phyloP scores from a whole-genome alignment of 2,888 invertebrate genomes.

The Limnephilus marmoratus region DNA sequence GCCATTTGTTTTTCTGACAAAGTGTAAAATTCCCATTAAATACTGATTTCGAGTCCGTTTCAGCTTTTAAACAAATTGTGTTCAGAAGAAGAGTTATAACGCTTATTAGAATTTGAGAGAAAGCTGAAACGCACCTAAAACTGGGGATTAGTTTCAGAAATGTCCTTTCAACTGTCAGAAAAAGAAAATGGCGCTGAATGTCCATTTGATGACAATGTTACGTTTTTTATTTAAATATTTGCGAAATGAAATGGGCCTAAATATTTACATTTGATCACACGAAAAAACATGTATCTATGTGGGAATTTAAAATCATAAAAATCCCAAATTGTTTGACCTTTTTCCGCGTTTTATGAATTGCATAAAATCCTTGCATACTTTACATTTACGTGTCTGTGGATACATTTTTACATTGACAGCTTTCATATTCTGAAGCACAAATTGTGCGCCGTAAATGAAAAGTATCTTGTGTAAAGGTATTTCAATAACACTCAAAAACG shows the following conservation, averaged over 20 bases:
- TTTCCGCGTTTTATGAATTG: not conserved
- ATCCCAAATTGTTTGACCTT: not conserved
- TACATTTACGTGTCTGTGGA: not conserved
- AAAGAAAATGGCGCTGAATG: too few species aligned
- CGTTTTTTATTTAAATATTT: too few species aligned
- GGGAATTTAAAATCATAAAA: not conserved
- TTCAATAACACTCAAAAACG: not conserved
- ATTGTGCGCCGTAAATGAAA: not conserved
- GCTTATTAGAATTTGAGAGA: too few species aligned
- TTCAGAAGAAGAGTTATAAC: too few species aligned
- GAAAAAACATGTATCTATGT: not conserved
- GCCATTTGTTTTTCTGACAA: too few species aligned
- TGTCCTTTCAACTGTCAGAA: too few species aligned
- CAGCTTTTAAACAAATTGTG: too few species aligned
- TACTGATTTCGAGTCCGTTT: too few species aligned
- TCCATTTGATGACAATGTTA: too few species aligned
- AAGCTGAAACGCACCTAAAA: too few species aligned
- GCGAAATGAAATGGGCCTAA: not conserved
- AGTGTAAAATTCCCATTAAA: too few species aligned
- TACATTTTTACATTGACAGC: not conserved
- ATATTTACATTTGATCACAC: not conserved
- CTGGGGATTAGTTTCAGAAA: too few species aligned
- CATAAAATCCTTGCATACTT: not conserved
- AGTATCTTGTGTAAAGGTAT: not conserved
- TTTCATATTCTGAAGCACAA: slow-evolving; percentile 16